A percentile compares a stretch with the other conserved stretches of the same genome.
These are phyloP conservation scores for Ceratina japonica DNA, from an alignment of 1,140 invertebrate species.

Conservation along the genomic window DNA sequence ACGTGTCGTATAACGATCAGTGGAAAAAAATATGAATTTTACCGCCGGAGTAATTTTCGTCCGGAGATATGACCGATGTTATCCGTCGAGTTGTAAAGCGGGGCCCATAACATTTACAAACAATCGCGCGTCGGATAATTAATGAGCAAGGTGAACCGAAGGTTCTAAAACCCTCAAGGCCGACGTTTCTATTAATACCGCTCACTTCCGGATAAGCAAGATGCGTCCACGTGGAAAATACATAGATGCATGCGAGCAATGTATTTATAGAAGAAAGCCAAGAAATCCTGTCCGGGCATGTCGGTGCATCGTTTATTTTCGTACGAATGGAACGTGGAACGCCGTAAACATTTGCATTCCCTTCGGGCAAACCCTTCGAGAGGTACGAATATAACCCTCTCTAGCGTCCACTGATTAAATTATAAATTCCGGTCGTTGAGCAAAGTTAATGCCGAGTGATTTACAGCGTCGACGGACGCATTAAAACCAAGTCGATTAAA, in stretches of 20 bases:
- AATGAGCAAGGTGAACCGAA: background rate
- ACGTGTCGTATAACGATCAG: background rate
- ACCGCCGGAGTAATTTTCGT: background rate
- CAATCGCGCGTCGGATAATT: slow-evolving; percentile 9
- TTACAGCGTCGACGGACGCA: background rate
- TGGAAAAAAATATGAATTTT: background rate
- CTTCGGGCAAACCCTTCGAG: background rate
- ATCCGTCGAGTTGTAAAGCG: slow-evolving; percentile 5
- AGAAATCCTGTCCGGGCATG: background rate
- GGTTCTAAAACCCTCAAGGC: slow-evolving; percentile 11
- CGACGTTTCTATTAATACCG: slow-evolving; percentile 31
- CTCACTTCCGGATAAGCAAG: slow-evolving; percentile 6
- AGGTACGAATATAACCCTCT: background rate
- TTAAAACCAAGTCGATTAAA: slow-evolving; percentile 19
- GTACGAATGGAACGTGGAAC: background rate
- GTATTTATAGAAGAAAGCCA: slow-evolving; percentile 21
- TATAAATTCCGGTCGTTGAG: slow-evolving; percentile 1
- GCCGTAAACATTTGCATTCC: background rate
- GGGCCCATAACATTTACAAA: slow-evolving; percentile 24
- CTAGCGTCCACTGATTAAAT: slow-evolving; percentile 2
- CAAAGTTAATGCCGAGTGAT: background rate
- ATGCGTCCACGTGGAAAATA: slow-evolving; percentile 19
- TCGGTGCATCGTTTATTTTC: background rate
- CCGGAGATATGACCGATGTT: slow-evolving; percentile 2
- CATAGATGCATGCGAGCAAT: too few species aligned